Conservation (phyloP, 2,888 invertebrate species). For the Mythimna impura region DNA sequence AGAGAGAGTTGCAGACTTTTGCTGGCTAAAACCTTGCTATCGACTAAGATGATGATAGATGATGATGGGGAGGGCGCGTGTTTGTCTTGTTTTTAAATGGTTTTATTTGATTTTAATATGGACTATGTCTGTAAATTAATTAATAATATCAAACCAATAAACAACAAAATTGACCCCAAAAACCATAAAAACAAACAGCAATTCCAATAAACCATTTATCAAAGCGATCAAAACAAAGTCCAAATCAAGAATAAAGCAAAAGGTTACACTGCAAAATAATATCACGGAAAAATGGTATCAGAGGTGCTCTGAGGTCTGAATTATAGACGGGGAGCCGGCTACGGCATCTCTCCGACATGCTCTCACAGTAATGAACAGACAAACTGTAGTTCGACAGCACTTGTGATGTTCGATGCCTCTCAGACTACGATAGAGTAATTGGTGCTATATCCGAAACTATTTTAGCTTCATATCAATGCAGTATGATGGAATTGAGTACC, state of each 20-base stretch:
- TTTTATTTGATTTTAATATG: no score
- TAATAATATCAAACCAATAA: no score
- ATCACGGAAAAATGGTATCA: conserved; percentile 71
- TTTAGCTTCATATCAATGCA: conserved; percentile 35
- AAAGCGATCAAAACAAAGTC: conserved; percentile 10
- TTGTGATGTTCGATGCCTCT: conserved; percentile 72
- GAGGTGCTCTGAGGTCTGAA: conserved; percentile 76
- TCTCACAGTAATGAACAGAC: conserved; percentile 84
- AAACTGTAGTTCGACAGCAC: conserved; percentile 62
- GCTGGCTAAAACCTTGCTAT: no score
- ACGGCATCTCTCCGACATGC: conserved; percentile 74
- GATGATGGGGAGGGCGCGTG: no score
- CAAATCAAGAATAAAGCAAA: conserved; percentile 17
- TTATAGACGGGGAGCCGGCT: conserved; percentile 73
- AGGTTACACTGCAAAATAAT: conserved; percentile 59
- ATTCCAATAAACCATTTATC: background rate
- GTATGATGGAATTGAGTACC: background rate
- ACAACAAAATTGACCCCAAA: background rate
- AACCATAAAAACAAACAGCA: background rate
- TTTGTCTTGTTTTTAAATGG: no score
- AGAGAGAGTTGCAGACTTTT: no score
- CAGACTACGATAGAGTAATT: conserved; percentile 76
- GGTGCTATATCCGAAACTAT: conserved; percentile 74
- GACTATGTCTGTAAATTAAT: no score
- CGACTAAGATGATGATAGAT: no score